Conservation (phyloP, 1,140 invertebrate genomes). For the Atta cephalotes region DNA sequence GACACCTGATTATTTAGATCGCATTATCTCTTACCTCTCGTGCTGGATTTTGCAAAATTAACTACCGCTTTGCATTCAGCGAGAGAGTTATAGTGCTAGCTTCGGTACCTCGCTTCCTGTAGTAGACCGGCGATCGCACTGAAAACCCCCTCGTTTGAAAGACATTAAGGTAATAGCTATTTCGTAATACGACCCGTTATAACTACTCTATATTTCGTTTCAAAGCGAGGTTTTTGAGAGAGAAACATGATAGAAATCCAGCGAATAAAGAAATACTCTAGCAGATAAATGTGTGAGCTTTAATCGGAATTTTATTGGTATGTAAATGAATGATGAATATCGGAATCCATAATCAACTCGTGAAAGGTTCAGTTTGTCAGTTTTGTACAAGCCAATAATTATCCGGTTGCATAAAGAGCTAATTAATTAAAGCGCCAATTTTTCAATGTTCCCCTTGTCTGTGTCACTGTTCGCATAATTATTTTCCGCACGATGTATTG, state of each 20-base stretch:
- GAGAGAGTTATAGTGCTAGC: conserved; percentile 34
- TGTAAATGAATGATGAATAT: conserved; percentile 28
- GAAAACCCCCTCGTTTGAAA: conserved; percentile 57
- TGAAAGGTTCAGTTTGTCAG: conserved; percentile 7
- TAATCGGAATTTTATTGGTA: conserved; percentile 43
- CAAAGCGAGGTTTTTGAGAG: neutral
- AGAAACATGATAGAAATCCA: neutral
- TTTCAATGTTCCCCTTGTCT: conserved; percentile 30
- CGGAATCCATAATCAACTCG: conserved; percentile 37
- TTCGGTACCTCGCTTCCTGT: conserved; percentile 12
- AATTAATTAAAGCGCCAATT: conserved; percentile 61
- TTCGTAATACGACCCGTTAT: conserved; percentile 34
- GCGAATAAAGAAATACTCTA: conserved; percentile 12
- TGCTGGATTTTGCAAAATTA: conserved; percentile 55
- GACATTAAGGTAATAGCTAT: conserved; percentile 52
- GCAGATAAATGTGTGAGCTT: conserved; percentile 8
- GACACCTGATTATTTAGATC: conserved; percentile 62
- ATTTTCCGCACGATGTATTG: conserved; percentile 22
- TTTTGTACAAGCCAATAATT: conserved; percentile 36
- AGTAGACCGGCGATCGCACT: neutral
- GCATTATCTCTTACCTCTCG: conserved; percentile 55
- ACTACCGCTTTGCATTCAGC: conserved; percentile 51
- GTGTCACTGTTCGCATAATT: conserved; percentile 53
- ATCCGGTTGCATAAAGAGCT: conserved; percentile 31
- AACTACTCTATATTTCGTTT: conserved; percentile 45